Conservation (phyloP, 2,888 invertebrate species). For the Nephrotoma guestfalica region DNA sequence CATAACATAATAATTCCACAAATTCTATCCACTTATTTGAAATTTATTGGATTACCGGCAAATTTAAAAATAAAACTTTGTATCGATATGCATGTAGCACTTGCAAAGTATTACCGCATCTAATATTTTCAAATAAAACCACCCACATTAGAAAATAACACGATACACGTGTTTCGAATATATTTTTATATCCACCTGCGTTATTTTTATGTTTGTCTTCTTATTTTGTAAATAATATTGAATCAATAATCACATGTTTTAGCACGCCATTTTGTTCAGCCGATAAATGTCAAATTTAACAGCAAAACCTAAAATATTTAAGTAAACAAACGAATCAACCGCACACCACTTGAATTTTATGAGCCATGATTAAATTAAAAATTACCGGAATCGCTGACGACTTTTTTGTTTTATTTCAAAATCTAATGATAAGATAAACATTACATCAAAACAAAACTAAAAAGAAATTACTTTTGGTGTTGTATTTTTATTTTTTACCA, state of each 20-base stretch:
- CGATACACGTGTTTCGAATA: not conserved
- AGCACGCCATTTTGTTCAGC: not conserved
- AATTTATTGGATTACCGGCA: not conserved
- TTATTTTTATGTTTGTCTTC: not conserved
- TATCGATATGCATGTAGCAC: not conserved
- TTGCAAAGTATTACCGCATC: not conserved
- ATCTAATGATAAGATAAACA: not conserved
- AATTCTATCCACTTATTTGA: not conserved
- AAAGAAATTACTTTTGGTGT: not conserved
- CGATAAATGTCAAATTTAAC: not conserved
- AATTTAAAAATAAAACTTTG: not conserved
- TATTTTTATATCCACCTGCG: not conserved
- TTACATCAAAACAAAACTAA: not conserved
- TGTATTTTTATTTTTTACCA: not conserved
- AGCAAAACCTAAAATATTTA: too few relatives aligned
- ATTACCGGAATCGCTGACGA: not conserved
- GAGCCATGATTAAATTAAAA: not conserved
- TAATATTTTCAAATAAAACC: not conserved
- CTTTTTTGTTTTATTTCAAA: not conserved
- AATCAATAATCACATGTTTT: not conserved
- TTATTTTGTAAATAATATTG: not conserved
- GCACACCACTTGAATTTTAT: not conserved
- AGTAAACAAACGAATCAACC: too few relatives aligned
- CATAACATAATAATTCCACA: too few relatives aligned
- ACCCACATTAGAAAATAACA: not conserved